These are phyloP conservation scores for Sturmia bella DNA, from an alignment of 2,888 invertebrate genomes.

Conservation along the genomic window DNA sequence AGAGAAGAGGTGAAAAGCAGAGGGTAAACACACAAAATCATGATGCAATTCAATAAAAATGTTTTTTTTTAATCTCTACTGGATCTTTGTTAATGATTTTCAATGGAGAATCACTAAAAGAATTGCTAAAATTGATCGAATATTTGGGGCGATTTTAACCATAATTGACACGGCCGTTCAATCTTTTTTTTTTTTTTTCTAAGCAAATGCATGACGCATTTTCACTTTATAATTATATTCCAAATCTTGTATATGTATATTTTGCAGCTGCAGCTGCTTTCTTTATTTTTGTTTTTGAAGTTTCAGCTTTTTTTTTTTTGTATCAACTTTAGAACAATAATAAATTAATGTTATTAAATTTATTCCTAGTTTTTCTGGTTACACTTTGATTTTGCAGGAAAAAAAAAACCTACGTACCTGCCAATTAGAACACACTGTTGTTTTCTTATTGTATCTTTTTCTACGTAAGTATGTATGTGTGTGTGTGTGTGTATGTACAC, in stretches of 20 bases:
- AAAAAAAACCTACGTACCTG: constrained; percentile 44
- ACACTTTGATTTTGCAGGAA: too few species aligned
- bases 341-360: not conserved
- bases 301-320: too few species aligned
- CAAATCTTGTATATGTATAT: constrained; percentile 2
- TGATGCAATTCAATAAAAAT: constrained; percentile 69
- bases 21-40: constrained; percentile 35
- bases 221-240: constrained; percentile 29
- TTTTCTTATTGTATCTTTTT: constrained; percentile 32
- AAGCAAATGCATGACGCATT: constrained; percentile 55
- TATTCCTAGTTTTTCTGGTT: not conserved
- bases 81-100: constrained; percentile 29
- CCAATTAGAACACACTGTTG: constrained; percentile 35
- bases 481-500: too few species aligned
- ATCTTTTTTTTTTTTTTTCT: constrained; percentile 31
- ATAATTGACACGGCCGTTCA: constrained; percentile 25
- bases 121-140: constrained; percentile 9
- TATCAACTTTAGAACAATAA: not conserved
- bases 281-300: too few species aligned
- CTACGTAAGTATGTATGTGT: constrained; percentile 9
- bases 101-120: not conserved
- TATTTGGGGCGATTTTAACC: constrained; percentile 45
- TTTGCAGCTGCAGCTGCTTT: constrained; percentile 2
- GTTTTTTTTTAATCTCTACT: constrained; percentile 18
- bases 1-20: constrained; percentile 7